Base-by-base conservation (phyloP, 2,113 vertebrate species). In the Nanorana parkeri region DNA sequence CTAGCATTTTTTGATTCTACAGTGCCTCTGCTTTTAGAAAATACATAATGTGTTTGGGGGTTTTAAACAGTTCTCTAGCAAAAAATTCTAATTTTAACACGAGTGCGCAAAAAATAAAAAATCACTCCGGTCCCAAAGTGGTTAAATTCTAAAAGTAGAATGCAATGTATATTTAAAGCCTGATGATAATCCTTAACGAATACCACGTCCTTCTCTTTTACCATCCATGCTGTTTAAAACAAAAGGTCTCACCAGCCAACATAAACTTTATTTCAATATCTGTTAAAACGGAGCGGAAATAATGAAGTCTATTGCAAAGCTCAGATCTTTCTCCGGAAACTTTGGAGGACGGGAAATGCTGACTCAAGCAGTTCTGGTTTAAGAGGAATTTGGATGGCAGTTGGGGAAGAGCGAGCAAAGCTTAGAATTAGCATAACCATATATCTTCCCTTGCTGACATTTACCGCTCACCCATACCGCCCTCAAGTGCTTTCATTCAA, bases 381-480 rank as follows among this genome's bases (percentile, higher is more conserved):
- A 78, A 5, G 75, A 51, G 61, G 56, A 61, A 64, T 64, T 51
- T 47, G 17, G 58, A 24, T 32, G 73, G 73, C 17, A 3, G 73
- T 20, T 63, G 32, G n/a, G n/a, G 21, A 64, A 64, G 4, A 64
- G 29, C 55, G 23, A 63, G 64, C 47, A 23, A n/a, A 29, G 60
- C 60, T 47, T 21, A 51, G 41, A 65, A 77, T 77, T 64, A 64
- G 51, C 60, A 77, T 51, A 64, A 41, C 74, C 74, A 65, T 77
- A 64, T 52, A 65, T 77, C 64, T 65, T n/a, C 17, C 61, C 51
- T 41, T 64, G 47, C 24, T 65, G 74, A 64, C 58, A 64, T 77
- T 64, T 64, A 63, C 74, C 36, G 41, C 36, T 36, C 11, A 41
- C 15, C 74, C 2, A 63, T 13, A 5, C 68, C 54, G 68, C 47